Evolutionary conservation across 2,113 vertebrate species (phyloP).

Genomic region (Nibea albiflora): DNA sequence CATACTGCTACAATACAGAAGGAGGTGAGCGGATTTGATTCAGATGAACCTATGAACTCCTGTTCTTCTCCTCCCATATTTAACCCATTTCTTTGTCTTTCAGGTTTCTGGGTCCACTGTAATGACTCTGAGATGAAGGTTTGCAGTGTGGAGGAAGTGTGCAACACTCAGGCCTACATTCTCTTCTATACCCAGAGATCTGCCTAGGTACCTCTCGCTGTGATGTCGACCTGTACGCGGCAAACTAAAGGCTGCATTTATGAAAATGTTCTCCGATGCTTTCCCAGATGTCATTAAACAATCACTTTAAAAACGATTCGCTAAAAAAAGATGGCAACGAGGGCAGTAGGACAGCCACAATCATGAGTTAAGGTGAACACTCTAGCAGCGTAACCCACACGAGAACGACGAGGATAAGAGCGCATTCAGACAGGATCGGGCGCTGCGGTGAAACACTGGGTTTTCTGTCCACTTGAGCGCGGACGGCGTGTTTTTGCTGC

Average conservation of each 20-base stretch:
- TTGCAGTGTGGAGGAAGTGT: constrained; percentile 99
- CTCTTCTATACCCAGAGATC: constrained; percentile 99
- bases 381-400: constrained; percentile 30
- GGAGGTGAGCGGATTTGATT: constrained; percentile 88
- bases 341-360: constrained; percentile 24
- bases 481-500: too few species aligned
- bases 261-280: constrained; percentile 52
- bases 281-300: constrained; percentile 52
- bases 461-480: too few species aligned
- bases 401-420: background rate
- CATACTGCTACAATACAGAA: constrained; percentile 99
- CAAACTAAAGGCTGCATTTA: constrained; percentile 66
- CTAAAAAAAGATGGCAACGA: constrained; percentile 41
- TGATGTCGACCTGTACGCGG: constrained; percentile 59
- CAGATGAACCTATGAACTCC: background rate
- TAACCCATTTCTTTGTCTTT: background rate
- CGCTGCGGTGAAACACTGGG: too few species aligned
- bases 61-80: background rate
- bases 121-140: constrained; percentile 99
- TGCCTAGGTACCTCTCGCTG: constrained; percentile 87
- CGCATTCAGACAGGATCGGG: too few species aligned
- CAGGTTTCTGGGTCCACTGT: constrained; percentile 99
- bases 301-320: constrained; percentile 41
- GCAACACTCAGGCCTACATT: constrained; percentile 99
- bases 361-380: constrained; percentile 16